Percentiles rank a stretch among this genome's conserved stretches.
phyloP scores from a whole-genome alignment of 1,140 invertebrate species.

The Eriosoma lanigerum region DNA sequence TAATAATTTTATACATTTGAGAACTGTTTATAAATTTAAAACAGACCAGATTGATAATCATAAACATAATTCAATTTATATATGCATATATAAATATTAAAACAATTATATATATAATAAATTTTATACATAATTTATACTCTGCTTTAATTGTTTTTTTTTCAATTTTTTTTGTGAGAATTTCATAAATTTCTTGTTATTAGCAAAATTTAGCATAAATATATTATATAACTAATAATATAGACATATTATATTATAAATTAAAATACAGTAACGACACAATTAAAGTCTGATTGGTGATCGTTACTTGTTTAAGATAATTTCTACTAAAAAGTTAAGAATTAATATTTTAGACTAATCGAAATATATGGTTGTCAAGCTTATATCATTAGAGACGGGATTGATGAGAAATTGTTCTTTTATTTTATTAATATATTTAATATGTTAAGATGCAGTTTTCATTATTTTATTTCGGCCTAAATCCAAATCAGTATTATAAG shows the following conservation, averaged over 20 bases:
- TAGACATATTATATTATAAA: slow-evolving; percentile 46
- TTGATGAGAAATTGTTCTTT: slow-evolving; percentile 47
- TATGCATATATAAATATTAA: slow-evolving; percentile 39
- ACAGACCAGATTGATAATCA: slow-evolving; percentile 51
- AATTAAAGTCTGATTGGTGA: not conserved
- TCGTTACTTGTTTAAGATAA: slow-evolving; percentile 15
- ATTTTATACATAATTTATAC: slow-evolving; percentile 43
- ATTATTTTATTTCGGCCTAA: slow-evolving; percentile 44
- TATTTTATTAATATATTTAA: not conserved
- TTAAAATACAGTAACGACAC: not conserved
- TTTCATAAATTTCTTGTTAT: slow-evolving; percentile 48
- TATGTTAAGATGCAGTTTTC: slow-evolving; percentile 46
- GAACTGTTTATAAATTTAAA: slow-evolving; percentile 33
- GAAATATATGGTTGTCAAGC: slow-evolving; percentile 49
- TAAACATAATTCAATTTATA: slow-evolving; percentile 46
- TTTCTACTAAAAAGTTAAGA: slow-evolving; percentile 42
- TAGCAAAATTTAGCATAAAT: slow-evolving; percentile 49
- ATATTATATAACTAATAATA: slow-evolving; percentile 44
- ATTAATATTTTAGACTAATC: slow-evolving; percentile 47
- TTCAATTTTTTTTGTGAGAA: slow-evolving; percentile 33
- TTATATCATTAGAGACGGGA: slow-evolving; percentile 44
- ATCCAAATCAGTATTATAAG: slow-evolving; percentile 44
- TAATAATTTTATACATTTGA: slow-evolving; percentile 40
- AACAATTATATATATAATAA: slow-evolving; percentile 44
- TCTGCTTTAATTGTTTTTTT: slow-evolving; percentile 37